phyloP scores from a whole-genome alignment of 2,888 invertebrate species.

The Cylindroiulus punctatus region DNA sequence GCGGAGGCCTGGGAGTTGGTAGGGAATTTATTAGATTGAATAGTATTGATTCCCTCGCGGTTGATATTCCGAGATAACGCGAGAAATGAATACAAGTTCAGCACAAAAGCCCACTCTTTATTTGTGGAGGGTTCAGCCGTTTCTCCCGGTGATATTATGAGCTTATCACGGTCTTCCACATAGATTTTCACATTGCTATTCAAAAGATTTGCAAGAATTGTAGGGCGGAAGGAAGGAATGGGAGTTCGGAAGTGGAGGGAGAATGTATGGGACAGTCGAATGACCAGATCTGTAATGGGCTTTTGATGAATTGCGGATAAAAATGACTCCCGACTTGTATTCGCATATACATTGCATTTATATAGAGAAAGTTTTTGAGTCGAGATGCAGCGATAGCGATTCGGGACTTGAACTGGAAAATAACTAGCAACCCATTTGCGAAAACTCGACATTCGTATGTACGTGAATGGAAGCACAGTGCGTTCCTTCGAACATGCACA shows the following conservation, averaged over 20 bases:
- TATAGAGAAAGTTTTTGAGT: not conserved
- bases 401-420: conserved; percentile 22
- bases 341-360: not conserved
- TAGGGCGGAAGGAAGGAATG: conserved; percentile 41
- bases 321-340: conserved; percentile 9
- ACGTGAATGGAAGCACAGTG: not conserved
- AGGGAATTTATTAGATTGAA: conserved; percentile 52
- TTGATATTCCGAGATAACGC: conserved; percentile 46
- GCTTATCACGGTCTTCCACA: conserved; percentile 51
- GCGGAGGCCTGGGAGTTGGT: not conserved
- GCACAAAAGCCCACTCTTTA: conserved; percentile 43
- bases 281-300: conserved; percentile 45
- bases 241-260: conserved; percentile 29
- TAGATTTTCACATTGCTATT: conserved; percentile 49
- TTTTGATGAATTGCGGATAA: conserved; percentile 45
- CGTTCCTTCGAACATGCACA: not conserved
- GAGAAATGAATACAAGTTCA: conserved; percentile 49
- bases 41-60: conserved; percentile 49
- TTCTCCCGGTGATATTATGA: conserved; percentile 36
- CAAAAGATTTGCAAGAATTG: conserved; percentile 51
- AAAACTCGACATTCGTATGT: not conserved
- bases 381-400: not conserved
- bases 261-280: conserved; percentile 30
- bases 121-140: conserved; percentile 39
- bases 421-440: not conserved